These are phyloP conservation scores for Leptinotarsa lineolata DNA, from an alignment of 1,140 invertebrate species.

Conservation along the genomic window DNA sequence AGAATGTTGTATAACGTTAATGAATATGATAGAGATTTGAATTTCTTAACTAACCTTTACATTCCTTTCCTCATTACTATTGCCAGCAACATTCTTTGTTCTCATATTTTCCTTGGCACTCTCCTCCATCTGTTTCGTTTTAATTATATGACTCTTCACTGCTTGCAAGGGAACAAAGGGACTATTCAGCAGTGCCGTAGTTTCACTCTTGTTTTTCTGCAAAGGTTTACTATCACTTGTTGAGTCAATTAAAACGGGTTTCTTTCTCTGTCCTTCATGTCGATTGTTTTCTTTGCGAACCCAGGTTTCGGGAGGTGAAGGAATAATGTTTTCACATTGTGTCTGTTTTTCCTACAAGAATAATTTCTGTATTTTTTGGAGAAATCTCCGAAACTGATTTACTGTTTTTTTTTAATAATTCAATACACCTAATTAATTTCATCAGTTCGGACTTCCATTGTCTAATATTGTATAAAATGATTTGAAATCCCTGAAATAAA, in stretches of 20 bases:
- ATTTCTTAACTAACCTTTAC: no score
- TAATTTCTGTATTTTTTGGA: not conserved
- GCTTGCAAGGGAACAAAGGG: constrained; percentile 39
- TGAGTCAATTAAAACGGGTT: not conserved
- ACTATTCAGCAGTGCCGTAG: constrained; percentile 30
- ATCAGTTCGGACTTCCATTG: no score
- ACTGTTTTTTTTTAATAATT: no score
- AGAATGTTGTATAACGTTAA: not conserved
- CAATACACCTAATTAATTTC: no score
- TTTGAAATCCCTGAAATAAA: no score
- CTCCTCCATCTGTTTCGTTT: constrained; percentile 39
- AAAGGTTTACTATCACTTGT: not conserved
- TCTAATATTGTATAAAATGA: no score
- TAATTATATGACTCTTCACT: constrained; percentile 35
- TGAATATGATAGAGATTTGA: not conserved
- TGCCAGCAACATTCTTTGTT: constrained; percentile 33
- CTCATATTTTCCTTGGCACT: constrained; percentile 10
- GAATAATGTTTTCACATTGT: constrained; percentile 17
- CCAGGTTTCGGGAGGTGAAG: constrained; percentile 35
- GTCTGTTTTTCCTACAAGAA: not conserved
- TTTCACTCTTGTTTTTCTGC: not conserved
- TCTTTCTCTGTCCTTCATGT: not conserved
- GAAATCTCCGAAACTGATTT: no score
- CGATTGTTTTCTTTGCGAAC: constrained; percentile 20
- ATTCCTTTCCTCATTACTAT: not conserved